Evolutionary conservation across 1,140 invertebrate genomes (phyloP).

Genomic region (Probaryconus sp.): DNA sequence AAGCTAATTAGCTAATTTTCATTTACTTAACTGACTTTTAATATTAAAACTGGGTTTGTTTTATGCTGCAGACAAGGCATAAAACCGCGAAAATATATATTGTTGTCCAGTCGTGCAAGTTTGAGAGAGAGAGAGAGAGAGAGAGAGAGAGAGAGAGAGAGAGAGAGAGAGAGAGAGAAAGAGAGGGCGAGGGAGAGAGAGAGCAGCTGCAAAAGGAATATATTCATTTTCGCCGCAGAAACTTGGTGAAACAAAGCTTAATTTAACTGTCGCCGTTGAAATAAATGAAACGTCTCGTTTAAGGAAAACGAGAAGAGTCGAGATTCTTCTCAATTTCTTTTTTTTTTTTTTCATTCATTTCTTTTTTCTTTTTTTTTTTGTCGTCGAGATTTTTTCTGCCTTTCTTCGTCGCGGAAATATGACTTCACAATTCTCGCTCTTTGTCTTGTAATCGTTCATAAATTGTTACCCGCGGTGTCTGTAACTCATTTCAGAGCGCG

Average conservation of each 20-base stretch:
- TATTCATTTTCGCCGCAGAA: conserved; percentile 12
- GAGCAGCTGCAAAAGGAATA: conserved; percentile 20
- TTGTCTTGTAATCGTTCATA: too few species aligned
- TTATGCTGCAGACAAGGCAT: conserved; percentile 9
- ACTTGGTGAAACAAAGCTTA: conserved; percentile 28
- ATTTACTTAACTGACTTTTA: conserved; percentile 37
- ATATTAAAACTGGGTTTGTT: conserved; percentile 37
- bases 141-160: too few species aligned
- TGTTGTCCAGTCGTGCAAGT: conserved; percentile 3
- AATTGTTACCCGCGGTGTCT: too few species aligned
- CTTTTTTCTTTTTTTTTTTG: too few species aligned
- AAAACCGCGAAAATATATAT: conserved; percentile 38
- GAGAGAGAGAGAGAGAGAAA: background rate
- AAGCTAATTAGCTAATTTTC: conserved; percentile 44
- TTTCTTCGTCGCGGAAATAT: too few species aligned
- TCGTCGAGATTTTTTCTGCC: too few species aligned
- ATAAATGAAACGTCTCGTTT: conserved; percentile 7
- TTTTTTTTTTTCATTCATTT: background rate
- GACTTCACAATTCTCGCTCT: too few species aligned
- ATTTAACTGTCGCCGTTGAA: conserved; percentile 8
- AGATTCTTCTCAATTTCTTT: background rate
- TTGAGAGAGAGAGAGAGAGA: background rate
- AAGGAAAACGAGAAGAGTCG: background rate
- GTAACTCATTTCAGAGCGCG: too few species aligned
- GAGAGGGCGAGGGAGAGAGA: too few species aligned